Percentiles rank a stretch among this genome's conserved stretches.
phyloP scores from a whole-genome alignment of 2,113 vertebrate species.

The Saccopteryx bilineata region DNA sequence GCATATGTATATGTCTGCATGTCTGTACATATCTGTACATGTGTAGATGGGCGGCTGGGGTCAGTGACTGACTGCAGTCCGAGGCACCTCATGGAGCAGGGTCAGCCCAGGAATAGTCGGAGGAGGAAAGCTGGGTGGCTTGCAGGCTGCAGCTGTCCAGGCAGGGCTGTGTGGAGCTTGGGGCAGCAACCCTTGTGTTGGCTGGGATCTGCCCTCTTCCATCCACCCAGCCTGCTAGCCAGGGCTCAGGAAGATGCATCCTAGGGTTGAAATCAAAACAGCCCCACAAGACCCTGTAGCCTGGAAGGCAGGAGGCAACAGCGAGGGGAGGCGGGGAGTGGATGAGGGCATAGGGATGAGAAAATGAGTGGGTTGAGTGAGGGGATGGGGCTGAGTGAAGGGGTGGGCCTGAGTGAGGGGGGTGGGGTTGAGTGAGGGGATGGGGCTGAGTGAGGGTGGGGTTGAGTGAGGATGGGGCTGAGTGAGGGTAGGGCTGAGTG shows the following conservation, averaged over 20 bases:
- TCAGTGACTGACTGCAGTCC: background rate
- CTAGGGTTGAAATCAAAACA: background rate
- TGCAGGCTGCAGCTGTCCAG: background rate
- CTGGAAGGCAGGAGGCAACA: background rate
- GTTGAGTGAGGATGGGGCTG: too few relatives aligned
- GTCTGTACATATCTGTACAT: too few relatives aligned
- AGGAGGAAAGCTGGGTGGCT: background rate
- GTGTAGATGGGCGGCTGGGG: background rate
- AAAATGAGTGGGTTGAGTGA: background rate
- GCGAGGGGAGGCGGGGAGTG: background rate
- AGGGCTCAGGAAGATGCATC: background rate
- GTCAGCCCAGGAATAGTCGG: background rate
- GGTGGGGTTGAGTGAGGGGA: too few relatives aligned
- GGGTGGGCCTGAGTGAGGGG: too few relatives aligned
- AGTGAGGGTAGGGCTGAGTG: too few relatives aligned
- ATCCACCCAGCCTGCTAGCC: background rate
- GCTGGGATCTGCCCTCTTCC: background rate
- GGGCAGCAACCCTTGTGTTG: background rate
- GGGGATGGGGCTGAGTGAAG: background rate
- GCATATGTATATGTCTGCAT: too few relatives aligned
- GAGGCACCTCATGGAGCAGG: background rate
- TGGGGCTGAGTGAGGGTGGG: too few relatives aligned
- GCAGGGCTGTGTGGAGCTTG: background rate
- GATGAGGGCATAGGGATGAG: background rate
- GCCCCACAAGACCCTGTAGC: background rate